Evolutionary conservation across 2,113 vertebrate species (phyloP).

Genomic region (Pipra filicauda): DNA sequence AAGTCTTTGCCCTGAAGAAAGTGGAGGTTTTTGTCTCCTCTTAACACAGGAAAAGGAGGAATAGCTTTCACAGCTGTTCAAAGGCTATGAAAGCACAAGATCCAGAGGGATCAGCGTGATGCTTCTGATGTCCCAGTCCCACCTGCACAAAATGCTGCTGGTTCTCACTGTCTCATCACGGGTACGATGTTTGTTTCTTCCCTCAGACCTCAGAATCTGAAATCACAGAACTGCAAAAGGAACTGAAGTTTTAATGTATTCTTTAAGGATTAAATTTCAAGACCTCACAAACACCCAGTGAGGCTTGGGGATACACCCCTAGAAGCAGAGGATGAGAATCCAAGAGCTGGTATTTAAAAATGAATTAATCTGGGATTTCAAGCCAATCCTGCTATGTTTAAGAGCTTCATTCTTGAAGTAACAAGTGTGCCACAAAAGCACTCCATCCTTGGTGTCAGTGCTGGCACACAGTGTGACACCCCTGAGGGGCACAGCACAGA

Average conservation of each 20-base stretch:
- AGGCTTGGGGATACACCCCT: background rate
- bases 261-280: background rate
- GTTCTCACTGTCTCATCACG: background rate
- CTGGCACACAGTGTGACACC: background rate
- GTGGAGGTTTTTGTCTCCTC: background rate
- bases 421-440: background rate
- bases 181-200: background rate
- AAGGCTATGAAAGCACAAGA: background rate
- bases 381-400: background rate
- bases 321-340: background rate
- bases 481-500: fast-evolving
- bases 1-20: background rate
- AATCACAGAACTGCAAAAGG: background rate
- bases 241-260: background rate
- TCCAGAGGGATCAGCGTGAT: background rate
- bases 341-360: background rate
- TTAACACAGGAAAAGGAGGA: background rate
- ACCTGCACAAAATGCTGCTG: fast-evolving
- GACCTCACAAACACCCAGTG: background rate
- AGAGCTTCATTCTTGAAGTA: background rate
- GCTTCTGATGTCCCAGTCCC: background rate
- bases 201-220: background rate
- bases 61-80: background rate
- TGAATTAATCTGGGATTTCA: background rate
- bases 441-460: background rate